Conservation (phyloP, 1,140 invertebrate genomes). For the Wasmannia auropunctata region DNA sequence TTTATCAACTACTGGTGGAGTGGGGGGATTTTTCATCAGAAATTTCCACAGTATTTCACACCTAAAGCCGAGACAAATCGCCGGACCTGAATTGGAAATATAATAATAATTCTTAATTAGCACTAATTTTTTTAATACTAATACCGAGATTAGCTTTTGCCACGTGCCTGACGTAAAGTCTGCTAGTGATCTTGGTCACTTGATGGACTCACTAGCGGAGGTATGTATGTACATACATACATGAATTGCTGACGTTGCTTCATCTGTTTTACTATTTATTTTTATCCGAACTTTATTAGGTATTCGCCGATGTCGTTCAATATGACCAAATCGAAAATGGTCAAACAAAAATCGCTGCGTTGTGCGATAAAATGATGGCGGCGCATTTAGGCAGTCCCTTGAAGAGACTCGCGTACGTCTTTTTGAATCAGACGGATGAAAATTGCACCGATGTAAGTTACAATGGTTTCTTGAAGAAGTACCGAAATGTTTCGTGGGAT, state of each 20-base stretch:
- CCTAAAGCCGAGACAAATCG: too few species aligned
- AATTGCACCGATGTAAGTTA: constrained; percentile 65
- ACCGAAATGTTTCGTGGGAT: constrained; percentile 46
- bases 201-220: constrained; percentile 85
- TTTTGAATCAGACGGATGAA: neutral
- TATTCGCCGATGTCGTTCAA: constrained; percentile 85
- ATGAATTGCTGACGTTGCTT: neutral
- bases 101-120: constrained; percentile 1
- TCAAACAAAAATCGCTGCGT: constrained; percentile 85
- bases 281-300: constrained; percentile 51
- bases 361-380: constrained; percentile 86
- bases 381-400: constrained; percentile 65
- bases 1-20: too few species aligned
- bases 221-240: constrained; percentile 82
- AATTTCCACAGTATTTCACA: too few species aligned
- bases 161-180: constrained; percentile 81
- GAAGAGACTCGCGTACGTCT: constrained; percentile 70
- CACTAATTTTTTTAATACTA: neutral
- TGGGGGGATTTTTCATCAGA: too few species aligned
- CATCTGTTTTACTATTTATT: neutral
- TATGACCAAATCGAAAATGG: constrained; percentile 87
- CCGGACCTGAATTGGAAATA: constrained; percentile 77
- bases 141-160: constrained; percentile 83
- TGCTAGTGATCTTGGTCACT: constrained; percentile 83
- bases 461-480: constrained; percentile 41